These are phyloP conservation scores for Sphenopsis melanotis DNA, from an alignment of 2,797 vertebrate species.

Conservation along the genomic window DNA sequence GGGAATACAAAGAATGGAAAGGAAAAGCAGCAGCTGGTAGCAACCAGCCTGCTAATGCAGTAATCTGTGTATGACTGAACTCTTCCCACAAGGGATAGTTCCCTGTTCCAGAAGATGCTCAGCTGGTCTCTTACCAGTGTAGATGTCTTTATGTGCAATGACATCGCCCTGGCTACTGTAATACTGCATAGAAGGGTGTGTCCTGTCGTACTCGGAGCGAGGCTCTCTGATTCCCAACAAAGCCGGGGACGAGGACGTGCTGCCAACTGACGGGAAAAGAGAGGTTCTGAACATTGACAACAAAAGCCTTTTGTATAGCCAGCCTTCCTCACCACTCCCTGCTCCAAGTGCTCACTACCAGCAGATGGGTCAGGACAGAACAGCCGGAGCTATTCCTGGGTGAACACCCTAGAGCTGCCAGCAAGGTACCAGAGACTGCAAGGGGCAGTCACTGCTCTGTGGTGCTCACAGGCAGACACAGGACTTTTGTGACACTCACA, in stretches of 20 bases:
- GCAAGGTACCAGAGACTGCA: neutral
- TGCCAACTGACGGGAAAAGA: slow-evolving; percentile 81
- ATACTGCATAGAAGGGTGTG: slow-evolving; percentile 94
- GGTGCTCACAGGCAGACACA: neutral
- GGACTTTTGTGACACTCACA: neutral
- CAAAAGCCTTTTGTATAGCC: neutral
- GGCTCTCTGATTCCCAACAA: slow-evolving; percentile 91
- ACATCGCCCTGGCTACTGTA: slow-evolving; percentile 92
- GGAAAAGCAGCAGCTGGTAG: neutral
- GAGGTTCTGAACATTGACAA: neutral
- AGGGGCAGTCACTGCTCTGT: neutral
- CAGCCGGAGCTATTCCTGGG: rapidly evolving
- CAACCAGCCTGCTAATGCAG: neutral
- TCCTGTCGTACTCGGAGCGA: slow-evolving; percentile 89
- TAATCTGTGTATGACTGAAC: rapidly evolving
- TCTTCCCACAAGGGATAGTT: neutral
- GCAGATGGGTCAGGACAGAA: neutral
- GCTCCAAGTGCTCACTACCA: neutral
- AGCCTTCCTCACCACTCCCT: neutral
- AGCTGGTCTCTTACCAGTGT: slow-evolving; percentile 82
- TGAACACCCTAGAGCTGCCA: neutral
- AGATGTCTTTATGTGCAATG: slow-evolving; percentile 87
- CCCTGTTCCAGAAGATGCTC: neutral
- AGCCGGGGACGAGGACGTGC: slow-evolving; percentile 93
- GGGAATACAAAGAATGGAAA: neutral